Percentiles rank a stretch among this genome's conserved stretches.
Evolutionary conservation across 2,888 invertebrate species (phyloP).

Genomic region (Prionchulus punctatus): DNA sequence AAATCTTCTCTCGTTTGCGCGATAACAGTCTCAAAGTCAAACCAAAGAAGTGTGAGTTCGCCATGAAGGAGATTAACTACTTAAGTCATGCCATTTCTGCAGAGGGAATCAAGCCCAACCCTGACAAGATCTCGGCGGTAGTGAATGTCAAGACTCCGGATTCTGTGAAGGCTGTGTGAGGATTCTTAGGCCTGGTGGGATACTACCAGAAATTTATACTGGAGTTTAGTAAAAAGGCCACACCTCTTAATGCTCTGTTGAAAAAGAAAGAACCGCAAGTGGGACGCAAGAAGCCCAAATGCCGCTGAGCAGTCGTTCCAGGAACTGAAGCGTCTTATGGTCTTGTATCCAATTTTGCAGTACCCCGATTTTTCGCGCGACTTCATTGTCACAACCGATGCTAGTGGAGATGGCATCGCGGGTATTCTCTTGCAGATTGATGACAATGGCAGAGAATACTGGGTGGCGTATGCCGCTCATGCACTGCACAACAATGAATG

Average conservation of each 20-base stretch:
- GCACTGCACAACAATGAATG: conserved; percentile 22
- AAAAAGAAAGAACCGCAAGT: no score
- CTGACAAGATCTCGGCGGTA: neutral
- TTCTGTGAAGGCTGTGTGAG: neutral
- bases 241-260: conserved; percentile 8
- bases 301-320: no score
- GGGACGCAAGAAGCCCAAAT: no score
- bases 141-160: neutral
- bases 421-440: conserved; percentile 18
- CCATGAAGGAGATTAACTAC: neutral
- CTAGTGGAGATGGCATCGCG: conserved; percentile 20
- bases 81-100: neutral
- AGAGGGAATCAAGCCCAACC: neutral
- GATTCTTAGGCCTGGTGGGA: conserved; percentile 23
- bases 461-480: conserved; percentile 17
- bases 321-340: neutral
- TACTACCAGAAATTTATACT: conserved; percentile 25
- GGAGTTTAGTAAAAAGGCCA: conserved; percentile 7
- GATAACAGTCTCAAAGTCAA: neutral
- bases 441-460: conserved; percentile 12
- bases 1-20: neutral
- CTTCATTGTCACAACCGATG: conserved; percentile 23
- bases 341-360: conserved; percentile 13
- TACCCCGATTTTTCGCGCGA: conserved; percentile 18
- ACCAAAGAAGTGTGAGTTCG: neutral